Percentiles rank a stretch among this genome's conserved stretches.
Evolutionary conservation across 2,888 invertebrate genomes (phyloP).

Genomic region (Toxonevra muliebris): DNA sequence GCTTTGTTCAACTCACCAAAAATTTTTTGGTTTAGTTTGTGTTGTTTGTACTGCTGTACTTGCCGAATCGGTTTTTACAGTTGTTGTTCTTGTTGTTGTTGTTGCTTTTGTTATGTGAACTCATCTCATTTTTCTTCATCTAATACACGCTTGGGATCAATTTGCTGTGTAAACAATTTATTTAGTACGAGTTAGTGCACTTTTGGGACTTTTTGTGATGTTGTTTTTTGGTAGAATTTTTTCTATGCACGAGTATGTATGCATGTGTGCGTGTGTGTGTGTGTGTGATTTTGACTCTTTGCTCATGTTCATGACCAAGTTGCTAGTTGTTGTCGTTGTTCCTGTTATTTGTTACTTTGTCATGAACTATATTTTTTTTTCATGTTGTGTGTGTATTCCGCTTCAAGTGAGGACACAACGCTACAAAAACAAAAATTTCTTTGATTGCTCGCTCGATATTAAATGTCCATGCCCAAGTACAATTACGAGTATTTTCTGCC

Average conservation of each 20-base stretch:
- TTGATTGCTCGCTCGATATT: too few species aligned
- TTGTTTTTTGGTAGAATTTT: too few species aligned
- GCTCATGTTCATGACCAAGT: conserved; percentile 24
- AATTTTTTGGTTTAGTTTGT: too few species aligned
- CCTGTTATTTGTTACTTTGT: too few species aligned
- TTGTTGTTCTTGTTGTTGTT: not conserved
- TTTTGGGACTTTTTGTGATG: conserved; percentile 35
- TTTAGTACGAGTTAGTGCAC: conserved; percentile 42
- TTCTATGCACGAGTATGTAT: not conserved
- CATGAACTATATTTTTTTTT: too few species aligned
- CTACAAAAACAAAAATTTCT: too few species aligned
- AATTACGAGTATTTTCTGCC: too few species aligned
- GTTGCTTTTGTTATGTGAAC: conserved; percentile 4
- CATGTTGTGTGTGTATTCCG: too few species aligned
- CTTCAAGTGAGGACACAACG: too few species aligned
- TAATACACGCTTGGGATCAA: conserved; percentile 44
- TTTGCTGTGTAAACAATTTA: conserved; percentile 45
- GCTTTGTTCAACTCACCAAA: conserved; percentile 24
- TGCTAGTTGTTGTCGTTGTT: conserved; percentile 7
- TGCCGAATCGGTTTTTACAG: not conserved
- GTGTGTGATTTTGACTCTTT: conserved; percentile 22
- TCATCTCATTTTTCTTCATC: conserved; percentile 39
- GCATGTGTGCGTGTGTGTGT: conserved; percentile 10
- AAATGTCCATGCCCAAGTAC: too few species aligned
- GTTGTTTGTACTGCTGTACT: too few species aligned